These are phyloP conservation scores for Thermophis baileyi DNA, from an alignment of 2,113 vertebrate species.

Conservation along the genomic window DNA sequence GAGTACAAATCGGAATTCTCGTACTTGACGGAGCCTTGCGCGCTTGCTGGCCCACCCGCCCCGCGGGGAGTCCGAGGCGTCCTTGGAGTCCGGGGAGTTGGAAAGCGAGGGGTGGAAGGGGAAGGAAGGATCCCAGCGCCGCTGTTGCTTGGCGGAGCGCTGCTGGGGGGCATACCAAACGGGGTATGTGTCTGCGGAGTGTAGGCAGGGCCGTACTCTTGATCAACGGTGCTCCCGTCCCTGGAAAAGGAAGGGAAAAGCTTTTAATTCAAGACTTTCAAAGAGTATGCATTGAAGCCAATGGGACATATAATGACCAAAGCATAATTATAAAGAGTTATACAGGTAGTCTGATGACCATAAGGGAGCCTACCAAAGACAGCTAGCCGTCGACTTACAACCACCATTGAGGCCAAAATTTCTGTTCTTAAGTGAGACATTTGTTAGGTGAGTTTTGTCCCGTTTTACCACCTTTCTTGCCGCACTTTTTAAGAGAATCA, in stretches of 20 bases:
- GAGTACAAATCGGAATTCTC: slow-evolving; percentile 97
- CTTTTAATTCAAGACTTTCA: slow-evolving; percentile 30
- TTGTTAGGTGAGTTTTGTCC: background rate
- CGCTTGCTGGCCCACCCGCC: slow-evolving; percentile 87
- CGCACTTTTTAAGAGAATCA: background rate
- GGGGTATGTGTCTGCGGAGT: slow-evolving; percentile 94
- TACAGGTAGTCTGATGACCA: background rate
- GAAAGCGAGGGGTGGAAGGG: slow-evolving; percentile 93
- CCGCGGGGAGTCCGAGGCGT: slow-evolving; percentile 90
- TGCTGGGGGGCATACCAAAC: slow-evolving; percentile 87
- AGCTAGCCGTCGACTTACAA: background rate
- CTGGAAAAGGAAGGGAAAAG: slow-evolving; percentile 60
- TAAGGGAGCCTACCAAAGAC: background rate
- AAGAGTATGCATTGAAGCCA: slow-evolving; percentile 17
- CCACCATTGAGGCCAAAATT: background rate
- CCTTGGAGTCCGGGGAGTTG: slow-evolving; percentile 90
- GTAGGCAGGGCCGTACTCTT: slow-evolving; percentile 90
- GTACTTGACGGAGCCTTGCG: slow-evolving; percentile 92
- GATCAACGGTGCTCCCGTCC: slow-evolving; percentile 89
- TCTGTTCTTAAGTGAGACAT: background rate
- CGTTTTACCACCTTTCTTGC: background rate
- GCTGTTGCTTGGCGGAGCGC: slow-evolving; percentile 92
- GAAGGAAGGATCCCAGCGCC: slow-evolving; percentile 92
- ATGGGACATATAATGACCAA: background rate
- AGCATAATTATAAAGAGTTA: background rate